Base-by-base conservation (phyloP, 2,113 vertebrate genomes). In the Pseudopipra pipra region DNA sequence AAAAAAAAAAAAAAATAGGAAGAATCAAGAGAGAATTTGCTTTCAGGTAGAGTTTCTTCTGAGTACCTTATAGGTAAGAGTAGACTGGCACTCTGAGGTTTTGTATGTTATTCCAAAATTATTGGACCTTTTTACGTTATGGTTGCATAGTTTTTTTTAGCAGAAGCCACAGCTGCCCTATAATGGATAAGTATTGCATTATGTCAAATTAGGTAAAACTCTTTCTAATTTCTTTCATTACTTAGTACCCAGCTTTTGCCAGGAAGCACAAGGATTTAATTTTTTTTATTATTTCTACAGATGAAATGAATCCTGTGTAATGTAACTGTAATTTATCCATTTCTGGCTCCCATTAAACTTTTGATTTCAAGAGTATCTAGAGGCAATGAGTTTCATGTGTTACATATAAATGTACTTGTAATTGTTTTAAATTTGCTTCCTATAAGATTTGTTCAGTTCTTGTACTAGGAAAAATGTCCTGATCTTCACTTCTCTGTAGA, bases 381-480 rank as follows among this genome's bases (percentile, higher is more conserved):
- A 93, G 47, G 47, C 68, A 92, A 92, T 61, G 61, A 88, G 85
- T 92, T 96, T 96, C 83, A 68, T 35, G 68, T 92, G 86, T 86
- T 90, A 72, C 16, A 55, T 56, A 80, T 77, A 93, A 88, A 75
- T 61, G 28, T 87, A 61, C 62, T 88, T 90, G 61, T 86, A 90
- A 68, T 90, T 67, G 24, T 61, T 86, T 90, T 54, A 75, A 67
- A 88, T 93, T 54, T 7, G 2, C 49, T 89, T 23, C 52, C 28
- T 86, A 16, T 78, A 83, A 71, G 63, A 70, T 80, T 84, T 84
- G 17, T 72, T 92, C 17, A 3, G 44, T 87, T 89, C 54, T 92
- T 70, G 43, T 74, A 67, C 51, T 28, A 33, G 37, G 52, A 94
- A 91, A 87, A 87, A 72, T 56, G 72, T 52, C 61, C 70, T 76